Conservation (phyloP, 1,140 invertebrate species). For the Drosophila carrolli region DNA sequence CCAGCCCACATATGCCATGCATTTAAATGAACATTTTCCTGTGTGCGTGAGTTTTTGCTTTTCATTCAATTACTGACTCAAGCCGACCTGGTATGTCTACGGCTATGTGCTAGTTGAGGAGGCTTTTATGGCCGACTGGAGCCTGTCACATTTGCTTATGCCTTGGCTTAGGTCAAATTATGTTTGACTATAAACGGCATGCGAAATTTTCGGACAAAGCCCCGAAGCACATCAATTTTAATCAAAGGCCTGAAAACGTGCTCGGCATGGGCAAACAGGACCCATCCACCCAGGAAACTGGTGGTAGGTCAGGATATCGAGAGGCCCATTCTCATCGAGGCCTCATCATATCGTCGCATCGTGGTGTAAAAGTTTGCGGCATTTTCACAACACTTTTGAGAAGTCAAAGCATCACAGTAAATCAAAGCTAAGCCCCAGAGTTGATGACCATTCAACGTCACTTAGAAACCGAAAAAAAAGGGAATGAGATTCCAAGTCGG, state of each 20-base stretch:
- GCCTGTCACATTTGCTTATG: constrained; percentile 71
- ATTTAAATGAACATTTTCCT: constrained; percentile 72
- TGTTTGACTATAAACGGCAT: constrained; percentile 75
- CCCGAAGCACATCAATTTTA: constrained; percentile 75
- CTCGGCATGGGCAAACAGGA: constrained; percentile 58
- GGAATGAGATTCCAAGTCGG: neutral
- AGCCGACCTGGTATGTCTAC: constrained; percentile 48
- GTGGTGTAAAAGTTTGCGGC: constrained; percentile 62
- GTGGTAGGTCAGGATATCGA: neutral
- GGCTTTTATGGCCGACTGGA: constrained; percentile 57
- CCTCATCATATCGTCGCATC: constrained; percentile 43
- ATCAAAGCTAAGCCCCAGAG: constrained; percentile 75
- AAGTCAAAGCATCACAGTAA: constrained; percentile 63
- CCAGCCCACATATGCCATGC: constrained; percentile 38
- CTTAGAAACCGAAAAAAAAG: constrained; percentile 15
- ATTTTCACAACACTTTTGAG: constrained; percentile 48
- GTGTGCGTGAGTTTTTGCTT: constrained; percentile 60
- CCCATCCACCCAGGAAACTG: neutral
- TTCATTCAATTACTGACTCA: constrained; percentile 72
- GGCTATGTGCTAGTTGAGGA: constrained; percentile 6
- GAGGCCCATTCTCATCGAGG: constrained; percentile 9
- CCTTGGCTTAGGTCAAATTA: constrained; percentile 76
- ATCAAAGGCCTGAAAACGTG: constrained; percentile 72
- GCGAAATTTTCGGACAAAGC: constrained; percentile 77
- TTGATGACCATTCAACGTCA: constrained; percentile 72